Conservation (phyloP, 2,113 vertebrate species). For the Tachycineta bicolor region DNA sequence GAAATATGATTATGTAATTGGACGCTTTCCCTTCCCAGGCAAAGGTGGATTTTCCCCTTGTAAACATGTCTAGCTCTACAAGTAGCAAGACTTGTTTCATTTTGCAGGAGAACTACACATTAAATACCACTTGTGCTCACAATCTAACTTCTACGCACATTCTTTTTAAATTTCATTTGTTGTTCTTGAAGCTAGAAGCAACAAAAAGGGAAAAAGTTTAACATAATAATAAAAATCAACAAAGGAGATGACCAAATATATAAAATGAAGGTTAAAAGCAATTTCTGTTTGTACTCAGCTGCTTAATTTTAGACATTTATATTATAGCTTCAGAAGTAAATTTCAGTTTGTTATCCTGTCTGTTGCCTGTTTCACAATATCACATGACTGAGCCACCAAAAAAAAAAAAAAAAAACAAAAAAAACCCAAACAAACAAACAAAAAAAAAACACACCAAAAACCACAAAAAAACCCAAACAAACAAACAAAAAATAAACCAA, state of each 20-base stretch:
- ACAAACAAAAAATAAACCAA: too few relatives aligned
- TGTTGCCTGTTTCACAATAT: neutral
- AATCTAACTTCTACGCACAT: neutral
- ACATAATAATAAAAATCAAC: neutral
- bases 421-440: neutral
- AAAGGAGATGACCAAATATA: neutral
- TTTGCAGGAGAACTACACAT: neutral
- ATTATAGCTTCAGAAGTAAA: neutral
- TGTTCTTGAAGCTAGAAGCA: neutral
- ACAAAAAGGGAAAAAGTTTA: neutral
- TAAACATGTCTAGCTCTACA: neutral
- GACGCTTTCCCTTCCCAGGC: neutral
- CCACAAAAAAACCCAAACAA: too few relatives aligned
- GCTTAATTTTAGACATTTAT: neutral
- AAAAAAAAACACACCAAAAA: too few relatives aligned
- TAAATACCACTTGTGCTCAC: neutral
- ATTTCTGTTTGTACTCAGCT: neutral
- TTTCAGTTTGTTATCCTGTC: neutral
- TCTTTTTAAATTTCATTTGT: neutral
- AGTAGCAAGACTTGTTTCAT: neutral
- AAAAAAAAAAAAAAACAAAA: neutral
- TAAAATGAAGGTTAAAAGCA: neutral
- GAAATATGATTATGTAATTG: neutral
- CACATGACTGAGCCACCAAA: neutral
- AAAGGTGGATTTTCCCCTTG: neutral